Base-by-base conservation (phyloP, 2,797 vertebrate genomes). In the Synaphobranchus kaupii region DNA sequence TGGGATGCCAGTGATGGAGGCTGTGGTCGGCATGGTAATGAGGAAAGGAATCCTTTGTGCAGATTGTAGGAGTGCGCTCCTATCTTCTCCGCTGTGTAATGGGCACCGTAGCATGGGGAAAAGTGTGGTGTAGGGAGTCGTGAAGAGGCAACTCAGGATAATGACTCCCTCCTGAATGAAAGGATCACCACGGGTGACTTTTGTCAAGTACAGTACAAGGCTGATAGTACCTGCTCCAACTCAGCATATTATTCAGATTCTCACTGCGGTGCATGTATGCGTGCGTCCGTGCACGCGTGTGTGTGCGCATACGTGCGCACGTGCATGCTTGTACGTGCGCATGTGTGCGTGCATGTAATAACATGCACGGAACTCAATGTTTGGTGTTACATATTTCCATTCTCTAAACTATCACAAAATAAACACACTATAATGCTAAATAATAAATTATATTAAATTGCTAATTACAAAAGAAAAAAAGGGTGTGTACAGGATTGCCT, bases 121-220 rank as follows among this genome's bases (percentile, higher is more conserved):
- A 25, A 56, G 83, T 6, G 17, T 84, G 31, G n/a, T 28, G 83
- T 34, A 84, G 50, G 31, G n/a, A 39, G 56, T 56, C 50, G 20
- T 47, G 58, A 63, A 85, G 6, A 22, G 56, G 3, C 20, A 47
- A 56, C 58, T 44, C 13, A n/a, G 56, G 60, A 34, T 63, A 66
- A 85, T 66, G 84, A 47, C 39, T 56, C 20, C 58, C 84, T 63
- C 22, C 47, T n/a, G 48, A 85, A 66, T 47, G 20, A 84, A 34
- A 39, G 54, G 56, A 56, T 78, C 73, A 44, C 73, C 15, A 4
- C 73, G 15, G 48, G 83, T 84, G 56, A 58, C 83, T 84, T 28
- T 60, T 31, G 83, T 84, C 52, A 60, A 84, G 71, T 76, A 44
- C 34, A 58, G 34, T 22, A 39, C 73, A 20, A 44, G 34, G 15